phyloP scores from a whole-genome alignment of 2,113 vertebrate species.

The Propithecus coquereli region DNA sequence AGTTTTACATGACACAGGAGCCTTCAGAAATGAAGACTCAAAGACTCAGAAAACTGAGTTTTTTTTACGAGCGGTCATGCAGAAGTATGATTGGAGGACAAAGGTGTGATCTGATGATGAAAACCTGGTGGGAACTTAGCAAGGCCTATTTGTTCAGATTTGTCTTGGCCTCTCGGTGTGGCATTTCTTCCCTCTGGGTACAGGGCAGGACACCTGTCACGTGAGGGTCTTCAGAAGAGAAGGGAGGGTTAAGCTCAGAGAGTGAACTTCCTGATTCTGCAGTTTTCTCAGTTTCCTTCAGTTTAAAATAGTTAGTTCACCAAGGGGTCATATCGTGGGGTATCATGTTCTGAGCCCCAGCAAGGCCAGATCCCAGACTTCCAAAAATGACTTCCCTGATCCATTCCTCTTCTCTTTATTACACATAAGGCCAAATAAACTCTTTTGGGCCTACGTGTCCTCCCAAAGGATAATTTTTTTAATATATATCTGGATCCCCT shows the following conservation, averaged over 20 bases:
- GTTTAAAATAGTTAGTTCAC: neutral
- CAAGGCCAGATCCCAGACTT: neutral
- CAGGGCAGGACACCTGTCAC: neutral
- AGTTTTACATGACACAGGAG: neutral
- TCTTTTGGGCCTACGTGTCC: neutral
- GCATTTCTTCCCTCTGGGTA: neutral
- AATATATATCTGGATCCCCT: neutral
- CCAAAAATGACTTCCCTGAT: neutral
- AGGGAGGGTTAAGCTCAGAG: neutral
- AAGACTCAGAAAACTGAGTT: neutral
- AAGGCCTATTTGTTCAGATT: neutral
- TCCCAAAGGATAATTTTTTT: neutral
- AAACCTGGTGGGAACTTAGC: neutral
- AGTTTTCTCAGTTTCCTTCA: neutral
- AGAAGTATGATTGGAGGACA: neutral
- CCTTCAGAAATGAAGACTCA: neutral
- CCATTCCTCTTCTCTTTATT: neutral
- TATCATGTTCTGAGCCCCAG: neutral
- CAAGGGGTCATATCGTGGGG: neutral
- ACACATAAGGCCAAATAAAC: neutral
- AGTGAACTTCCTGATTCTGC: neutral
- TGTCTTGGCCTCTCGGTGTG: neutral
- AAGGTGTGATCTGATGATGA: neutral
- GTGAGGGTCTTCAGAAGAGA: neutral
- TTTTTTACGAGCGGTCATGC: neutral